Percentiles rank a stretch among this genome's conserved stretches.
These are phyloP conservation scores for Sorex araneus DNA, from an alignment of 2,113 vertebrate genomes.

Conservation along the genomic window DNA sequence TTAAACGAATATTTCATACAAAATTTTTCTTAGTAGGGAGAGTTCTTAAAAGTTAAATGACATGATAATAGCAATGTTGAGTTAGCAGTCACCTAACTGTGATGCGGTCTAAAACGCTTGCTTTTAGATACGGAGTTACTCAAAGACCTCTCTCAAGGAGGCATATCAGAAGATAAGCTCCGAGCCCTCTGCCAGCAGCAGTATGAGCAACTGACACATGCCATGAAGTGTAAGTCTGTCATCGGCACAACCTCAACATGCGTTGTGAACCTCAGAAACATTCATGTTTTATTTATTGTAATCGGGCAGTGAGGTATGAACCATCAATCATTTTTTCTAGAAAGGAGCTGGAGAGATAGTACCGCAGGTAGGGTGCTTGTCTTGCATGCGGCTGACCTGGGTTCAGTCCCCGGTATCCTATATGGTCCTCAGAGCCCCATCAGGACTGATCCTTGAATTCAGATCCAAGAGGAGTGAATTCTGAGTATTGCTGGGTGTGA, in stretches of 20 bases:
- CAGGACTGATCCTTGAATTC: no score
- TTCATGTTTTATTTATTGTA: neutral
- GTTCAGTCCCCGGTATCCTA: no score
- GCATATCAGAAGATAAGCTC: slow-evolving; percentile 91
- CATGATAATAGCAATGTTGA: neutral
- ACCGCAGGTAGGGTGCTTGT: no score
- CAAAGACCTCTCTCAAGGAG: slow-evolving; percentile 92
- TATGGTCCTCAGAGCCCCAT: no score
- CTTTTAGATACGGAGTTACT: slow-evolving; percentile 92
- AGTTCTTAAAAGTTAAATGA: slow-evolving; percentile 67
- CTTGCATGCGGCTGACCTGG: no score
- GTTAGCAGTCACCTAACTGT: neutral
- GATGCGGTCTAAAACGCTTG: slow-evolving; percentile 54
- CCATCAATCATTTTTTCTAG: slow-evolving; percentile 52
- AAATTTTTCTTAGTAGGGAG: slow-evolving; percentile 8
- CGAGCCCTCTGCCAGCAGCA: slow-evolving; percentile 90
- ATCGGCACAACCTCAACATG: neutral
- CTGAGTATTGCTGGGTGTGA: neutral
- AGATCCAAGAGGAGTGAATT: no score
- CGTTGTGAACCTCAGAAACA: neutral
- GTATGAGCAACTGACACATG: slow-evolving; percentile 90
- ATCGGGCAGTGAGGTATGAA: neutral
- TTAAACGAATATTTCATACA: slow-evolving; percentile 48
- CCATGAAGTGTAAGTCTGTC: slow-evolving; percentile 92
- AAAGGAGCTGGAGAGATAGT: neutral